Conservation (phyloP, 2,113 vertebrate genomes). For the Eira barbara region DNA sequence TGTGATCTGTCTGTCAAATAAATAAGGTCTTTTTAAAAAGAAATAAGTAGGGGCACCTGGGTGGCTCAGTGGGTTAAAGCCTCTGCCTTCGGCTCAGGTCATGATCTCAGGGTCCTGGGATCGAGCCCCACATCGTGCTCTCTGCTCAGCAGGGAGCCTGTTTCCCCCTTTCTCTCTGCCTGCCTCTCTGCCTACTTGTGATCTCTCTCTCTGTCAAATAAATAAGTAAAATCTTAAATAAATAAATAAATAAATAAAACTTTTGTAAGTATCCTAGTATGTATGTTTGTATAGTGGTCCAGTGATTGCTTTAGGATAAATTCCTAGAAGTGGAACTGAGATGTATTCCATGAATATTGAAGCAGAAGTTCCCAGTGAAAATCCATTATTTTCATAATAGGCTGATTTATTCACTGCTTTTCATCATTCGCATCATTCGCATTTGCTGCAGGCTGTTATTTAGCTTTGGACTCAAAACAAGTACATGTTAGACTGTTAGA, state of each 20-base stretch:
- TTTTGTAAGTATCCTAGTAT: background rate
- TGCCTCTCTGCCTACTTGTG: too few relatives aligned
- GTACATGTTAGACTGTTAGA: background rate
- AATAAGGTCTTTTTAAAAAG: too few relatives aligned
- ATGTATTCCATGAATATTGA: background rate
- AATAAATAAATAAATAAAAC: background rate
- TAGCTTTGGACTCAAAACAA: background rate
- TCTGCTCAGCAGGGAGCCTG: too few relatives aligned
- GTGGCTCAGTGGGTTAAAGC: too few relatives aligned
- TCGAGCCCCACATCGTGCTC: too few relatives aligned
- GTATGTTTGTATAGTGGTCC: background rate
- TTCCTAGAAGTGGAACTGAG: background rate
- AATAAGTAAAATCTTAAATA: too few relatives aligned
- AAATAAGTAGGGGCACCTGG: too few relatives aligned
- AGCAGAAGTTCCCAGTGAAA: conserved; percentile 25
- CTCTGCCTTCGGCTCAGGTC: too few relatives aligned
- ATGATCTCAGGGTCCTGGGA: too few relatives aligned
- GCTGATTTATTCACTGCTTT: conserved; percentile 5
- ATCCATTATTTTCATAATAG: background rate
- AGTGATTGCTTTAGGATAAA: background rate
- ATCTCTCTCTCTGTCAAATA: too few relatives aligned
- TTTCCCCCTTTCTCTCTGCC: too few relatives aligned
- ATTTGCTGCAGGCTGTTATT: background rate
- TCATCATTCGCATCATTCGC: background rate
- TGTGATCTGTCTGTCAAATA: too few relatives aligned